These are phyloP conservation scores for Anticlea derivata DNA, from an alignment of 2,888 invertebrate genomes.

Conservation along the genomic window DNA sequence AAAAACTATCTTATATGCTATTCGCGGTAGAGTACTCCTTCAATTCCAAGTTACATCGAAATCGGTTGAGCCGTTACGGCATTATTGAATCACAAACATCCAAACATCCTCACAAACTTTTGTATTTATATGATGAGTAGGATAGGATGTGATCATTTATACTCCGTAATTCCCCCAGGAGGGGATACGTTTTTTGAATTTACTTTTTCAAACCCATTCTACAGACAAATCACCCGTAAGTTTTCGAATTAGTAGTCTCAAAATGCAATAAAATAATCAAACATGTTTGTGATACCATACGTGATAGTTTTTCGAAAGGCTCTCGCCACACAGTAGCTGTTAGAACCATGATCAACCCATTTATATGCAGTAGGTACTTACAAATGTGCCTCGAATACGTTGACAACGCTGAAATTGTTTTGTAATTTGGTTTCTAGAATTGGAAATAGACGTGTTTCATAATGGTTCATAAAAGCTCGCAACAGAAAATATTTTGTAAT, in stretches of 20 bases:
- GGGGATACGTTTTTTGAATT: background rate
- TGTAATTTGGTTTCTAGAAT: slow-evolving; percentile 36
- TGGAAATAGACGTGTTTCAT: slow-evolving; percentile 25
- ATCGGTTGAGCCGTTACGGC: too few species aligned
- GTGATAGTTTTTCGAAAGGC: slow-evolving; percentile 64
- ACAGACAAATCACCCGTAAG: slow-evolving; percentile 3
- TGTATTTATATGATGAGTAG: background rate
- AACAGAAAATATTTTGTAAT: background rate
- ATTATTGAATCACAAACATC: too few species aligned
- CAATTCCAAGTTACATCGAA: too few species aligned
- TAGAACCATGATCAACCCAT: slow-evolving; percentile 58
- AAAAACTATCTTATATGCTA: too few species aligned
- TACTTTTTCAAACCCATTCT: slow-evolving; percentile 1
- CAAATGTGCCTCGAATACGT: slow-evolving; percentile 68
- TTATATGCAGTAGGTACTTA: slow-evolving; percentile 63
- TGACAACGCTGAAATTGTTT: slow-evolving; percentile 42
- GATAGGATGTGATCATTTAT: too few species aligned
- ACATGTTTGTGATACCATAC: slow-evolving; percentile 60
- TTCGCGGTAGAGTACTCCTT: too few species aligned
- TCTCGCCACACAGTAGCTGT: slow-evolving; percentile 66
- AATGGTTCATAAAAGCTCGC: slow-evolving; percentile 18
- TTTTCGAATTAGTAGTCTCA: slow-evolving; percentile 44
- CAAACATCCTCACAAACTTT: too few species aligned
- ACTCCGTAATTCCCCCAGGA: slow-evolving; percentile 6
- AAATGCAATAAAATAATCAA: slow-evolving; percentile 45